Evolutionary conservation across 2,888 invertebrate species (phyloP).

Genomic region (Lucinisca nassula): DNA sequence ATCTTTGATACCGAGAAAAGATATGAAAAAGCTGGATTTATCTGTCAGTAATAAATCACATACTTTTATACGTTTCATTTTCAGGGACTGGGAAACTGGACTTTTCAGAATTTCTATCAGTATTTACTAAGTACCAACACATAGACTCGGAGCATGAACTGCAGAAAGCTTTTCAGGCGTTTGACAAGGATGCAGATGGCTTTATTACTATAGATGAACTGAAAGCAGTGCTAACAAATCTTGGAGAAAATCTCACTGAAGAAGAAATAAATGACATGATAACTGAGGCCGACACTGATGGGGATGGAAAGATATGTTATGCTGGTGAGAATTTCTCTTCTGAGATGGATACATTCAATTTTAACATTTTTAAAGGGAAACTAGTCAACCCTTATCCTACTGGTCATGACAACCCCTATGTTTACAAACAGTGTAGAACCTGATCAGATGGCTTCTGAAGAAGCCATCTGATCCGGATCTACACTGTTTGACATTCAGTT

Average conservation of each 20-base stretch:
- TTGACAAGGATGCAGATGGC: slow-evolving; percentile 99
- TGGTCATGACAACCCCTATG: too few relatives aligned
- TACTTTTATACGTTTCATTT: too few relatives aligned
- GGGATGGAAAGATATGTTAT: slow-evolving; percentile 53
- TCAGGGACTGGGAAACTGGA: not conserved
- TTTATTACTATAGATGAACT: slow-evolving; percentile 99
- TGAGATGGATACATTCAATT: not conserved
- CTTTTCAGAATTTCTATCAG: not conserved
- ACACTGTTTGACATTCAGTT: too few relatives aligned
- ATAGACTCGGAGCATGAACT: not conserved
- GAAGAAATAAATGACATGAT: slow-evolving; percentile 99
- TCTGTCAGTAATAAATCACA: too few relatives aligned
- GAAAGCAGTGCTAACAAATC: slow-evolving; percentile 99
- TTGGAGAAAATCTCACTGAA: slow-evolving; percentile 99
- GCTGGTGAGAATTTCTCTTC: slow-evolving; percentile 18
- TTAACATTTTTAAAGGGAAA: not conserved
- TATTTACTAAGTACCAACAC: not conserved
- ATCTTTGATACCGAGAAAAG: too few relatives aligned
- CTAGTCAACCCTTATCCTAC: too few relatives aligned
- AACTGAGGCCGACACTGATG: slow-evolving; percentile 99
- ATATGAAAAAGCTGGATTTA: too few relatives aligned
- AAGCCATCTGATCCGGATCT: too few relatives aligned
- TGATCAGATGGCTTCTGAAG: too few relatives aligned
- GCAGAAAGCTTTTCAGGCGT: slow-evolving; percentile 92
- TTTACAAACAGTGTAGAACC: too few relatives aligned